Evolutionary conservation across 2,888 invertebrate genomes (phyloP).

Genomic region (Molorchus minor): DNA sequence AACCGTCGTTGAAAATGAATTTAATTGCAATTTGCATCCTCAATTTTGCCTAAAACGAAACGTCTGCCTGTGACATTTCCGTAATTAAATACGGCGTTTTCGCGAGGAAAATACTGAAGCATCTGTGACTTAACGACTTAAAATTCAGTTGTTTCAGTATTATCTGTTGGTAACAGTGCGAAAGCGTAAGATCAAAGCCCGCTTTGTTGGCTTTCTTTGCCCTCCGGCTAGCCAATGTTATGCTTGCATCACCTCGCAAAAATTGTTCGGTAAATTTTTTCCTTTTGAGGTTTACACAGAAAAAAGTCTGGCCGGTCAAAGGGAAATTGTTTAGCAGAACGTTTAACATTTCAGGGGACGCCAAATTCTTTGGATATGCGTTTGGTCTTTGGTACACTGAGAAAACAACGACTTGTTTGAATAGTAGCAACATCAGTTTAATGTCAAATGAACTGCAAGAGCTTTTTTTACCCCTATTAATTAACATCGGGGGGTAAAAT

Average conservation of each 20-base stretch:
- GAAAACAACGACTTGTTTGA: too few species aligned
- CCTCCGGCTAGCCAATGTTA: constrained; percentile 5
- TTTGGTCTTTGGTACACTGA: neutral
- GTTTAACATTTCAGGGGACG: neutral
- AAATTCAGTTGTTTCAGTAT: constrained; percentile 35
- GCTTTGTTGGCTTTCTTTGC: constrained; percentile 38
- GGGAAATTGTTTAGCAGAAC: constrained; percentile 10
- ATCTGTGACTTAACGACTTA: constrained; percentile 22
- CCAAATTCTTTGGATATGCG: neutral
- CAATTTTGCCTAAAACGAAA: constrained; percentile 27
- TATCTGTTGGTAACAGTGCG: constrained; percentile 45
- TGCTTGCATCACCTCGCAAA: constrained; percentile 20
- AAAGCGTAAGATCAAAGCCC: constrained; percentile 47
- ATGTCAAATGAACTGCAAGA: too few species aligned
- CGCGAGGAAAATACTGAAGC: constrained; percentile 29
- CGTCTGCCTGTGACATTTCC: constrained; percentile 42
- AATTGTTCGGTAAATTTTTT: constrained; percentile 19
- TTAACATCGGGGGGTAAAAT: neutral
- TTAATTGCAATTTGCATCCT: too few species aligned
- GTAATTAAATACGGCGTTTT: constrained; percentile 39
- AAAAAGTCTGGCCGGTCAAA: constrained; percentile 11
- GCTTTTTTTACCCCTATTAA: too few species aligned
- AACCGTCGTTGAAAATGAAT: too few species aligned
- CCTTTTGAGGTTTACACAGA: constrained; percentile 10
- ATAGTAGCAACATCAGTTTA: too few species aligned